Conservation (phyloP, 1,140 invertebrate species). For the Mycetomoellerius zeteki region DNA sequence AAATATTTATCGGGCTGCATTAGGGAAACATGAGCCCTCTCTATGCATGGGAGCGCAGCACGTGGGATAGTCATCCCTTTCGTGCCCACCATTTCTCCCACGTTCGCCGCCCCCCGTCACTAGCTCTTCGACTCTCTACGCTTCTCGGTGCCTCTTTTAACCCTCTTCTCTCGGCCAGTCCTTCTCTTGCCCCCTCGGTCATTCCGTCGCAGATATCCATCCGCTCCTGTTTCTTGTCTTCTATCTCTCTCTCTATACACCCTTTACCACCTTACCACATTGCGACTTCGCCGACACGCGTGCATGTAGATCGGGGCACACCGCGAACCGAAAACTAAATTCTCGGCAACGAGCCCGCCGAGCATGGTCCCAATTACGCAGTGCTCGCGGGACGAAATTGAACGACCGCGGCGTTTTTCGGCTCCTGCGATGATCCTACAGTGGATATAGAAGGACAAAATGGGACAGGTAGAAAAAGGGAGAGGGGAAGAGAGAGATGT, state of each 20-base stretch:
- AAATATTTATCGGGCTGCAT: slow-evolving; percentile 86
- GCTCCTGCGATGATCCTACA: slow-evolving; percentile 63
- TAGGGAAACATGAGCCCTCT: slow-evolving; percentile 86
- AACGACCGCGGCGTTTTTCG: slow-evolving; percentile 79
- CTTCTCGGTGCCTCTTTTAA: slow-evolving; percentile 54
- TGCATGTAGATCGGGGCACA: slow-evolving; percentile 57
- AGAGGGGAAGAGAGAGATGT: background rate
- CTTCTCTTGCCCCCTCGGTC: background rate
- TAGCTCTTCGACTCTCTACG: slow-evolving; percentile 51
- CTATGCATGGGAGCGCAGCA: slow-evolving; percentile 85
- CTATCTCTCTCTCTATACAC: background rate
- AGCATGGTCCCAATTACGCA: slow-evolving; percentile 83
- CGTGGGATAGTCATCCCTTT: slow-evolving; percentile 82
- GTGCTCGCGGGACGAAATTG: slow-evolving; percentile 73
- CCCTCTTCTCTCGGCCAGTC: slow-evolving; percentile 5
- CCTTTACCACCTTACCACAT: background rate
- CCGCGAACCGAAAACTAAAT: slow-evolving; percentile 83
- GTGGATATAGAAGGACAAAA: slow-evolving; percentile 27
- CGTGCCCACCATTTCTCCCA: slow-evolving; percentile 64
- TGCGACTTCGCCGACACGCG: slow-evolving; percentile 50
- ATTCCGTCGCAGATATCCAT: slow-evolving; percentile 34
- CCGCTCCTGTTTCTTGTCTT: slow-evolving; percentile 27
- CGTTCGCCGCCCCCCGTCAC: slow-evolving; percentile 62
- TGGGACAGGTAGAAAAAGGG: background rate
- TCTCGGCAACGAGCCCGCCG: slow-evolving; percentile 81